Percentiles rank a stretch among this genome's conserved stretches.
Conservation (phyloP, 2,888 invertebrate species). For the Meandrusa payeni region DNA sequence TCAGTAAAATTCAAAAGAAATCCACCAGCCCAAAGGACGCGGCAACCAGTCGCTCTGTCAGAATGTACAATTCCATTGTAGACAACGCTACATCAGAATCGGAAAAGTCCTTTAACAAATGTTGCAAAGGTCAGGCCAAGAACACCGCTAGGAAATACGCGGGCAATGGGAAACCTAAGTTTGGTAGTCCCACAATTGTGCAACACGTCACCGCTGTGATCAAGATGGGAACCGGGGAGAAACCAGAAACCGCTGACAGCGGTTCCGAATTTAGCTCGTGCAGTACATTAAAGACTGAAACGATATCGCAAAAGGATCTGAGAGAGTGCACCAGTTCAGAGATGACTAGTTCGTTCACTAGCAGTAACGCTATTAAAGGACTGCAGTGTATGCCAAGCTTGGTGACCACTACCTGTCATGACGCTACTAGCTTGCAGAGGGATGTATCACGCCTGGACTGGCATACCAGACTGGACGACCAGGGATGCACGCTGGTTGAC, state of each 20-base stretch:
- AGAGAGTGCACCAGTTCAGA: constrained; percentile 31
- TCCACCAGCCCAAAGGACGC: constrained; percentile 37
- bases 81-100: background rate
- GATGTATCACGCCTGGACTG: constrained; percentile 32
- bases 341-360: constrained; percentile 35
- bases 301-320: constrained; percentile 16
- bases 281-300: constrained; percentile 21
- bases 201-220: too few relatives aligned
- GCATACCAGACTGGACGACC: constrained; percentile 33
- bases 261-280: constrained; percentile 2
- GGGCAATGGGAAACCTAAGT: too few relatives aligned
- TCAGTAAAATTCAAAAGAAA: constrained; percentile 50
- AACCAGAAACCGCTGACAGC: too few relatives aligned
- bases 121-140: too few relatives aligned
- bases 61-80: background rate
- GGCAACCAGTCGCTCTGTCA: background rate
- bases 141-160: too few relatives aligned
- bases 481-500: constrained; percentile 32
- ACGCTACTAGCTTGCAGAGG: constrained; percentile 14
- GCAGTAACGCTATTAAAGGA: constrained; percentile 38
- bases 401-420: constrained; percentile 10
- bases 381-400: constrained; percentile 14
- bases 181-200: too few relatives aligned
- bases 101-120: constrained; percentile 3
- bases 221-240: too few relatives aligned